Evolutionary conservation across 2,888 invertebrate genomes (phyloP).

Genomic region (Desoria tigrina): DNA sequence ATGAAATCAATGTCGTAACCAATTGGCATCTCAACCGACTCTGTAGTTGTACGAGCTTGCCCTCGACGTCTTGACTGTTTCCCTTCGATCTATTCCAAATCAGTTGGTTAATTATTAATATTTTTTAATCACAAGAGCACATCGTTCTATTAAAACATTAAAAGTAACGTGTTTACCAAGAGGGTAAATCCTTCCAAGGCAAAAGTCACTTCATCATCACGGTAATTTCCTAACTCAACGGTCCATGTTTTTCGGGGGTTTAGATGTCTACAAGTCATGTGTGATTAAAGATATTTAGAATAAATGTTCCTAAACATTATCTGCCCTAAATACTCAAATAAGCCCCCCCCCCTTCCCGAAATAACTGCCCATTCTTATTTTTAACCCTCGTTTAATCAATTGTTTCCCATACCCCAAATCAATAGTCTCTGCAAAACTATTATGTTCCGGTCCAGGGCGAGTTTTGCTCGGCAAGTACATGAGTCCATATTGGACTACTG

Average conservation of each 20-base stretch:
- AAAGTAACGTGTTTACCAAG: too few species aligned
- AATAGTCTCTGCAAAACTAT: constrained; percentile 18
- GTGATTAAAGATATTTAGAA: too few species aligned
- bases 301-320: too few species aligned
- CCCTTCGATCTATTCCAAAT: too few species aligned
- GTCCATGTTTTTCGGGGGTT: constrained; percentile 18
- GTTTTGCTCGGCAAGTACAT: constrained; percentile 4
- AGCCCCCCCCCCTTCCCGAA: too few species aligned
- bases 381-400: too few species aligned
- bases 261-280: background rate
- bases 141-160: too few species aligned
- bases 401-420: constrained; percentile 12
- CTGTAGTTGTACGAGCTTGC: constrained; percentile 11
- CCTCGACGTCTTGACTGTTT: constrained; percentile 2
- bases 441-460: constrained; percentile 5
- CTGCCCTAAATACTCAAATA: too few species aligned
- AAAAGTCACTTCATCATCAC: constrained; percentile 26
- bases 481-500: background rate
- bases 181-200: background rate
- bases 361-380: too few species aligned
- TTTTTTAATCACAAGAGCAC: too few species aligned
- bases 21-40: constrained; percentile 8
- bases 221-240: constrained; percentile 19
- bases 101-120: too few species aligned
- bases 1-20: constrained; percentile 19